Conservation (phyloP, 2,888 invertebrate genomes). For the Drosophila nigricruria region DNA sequence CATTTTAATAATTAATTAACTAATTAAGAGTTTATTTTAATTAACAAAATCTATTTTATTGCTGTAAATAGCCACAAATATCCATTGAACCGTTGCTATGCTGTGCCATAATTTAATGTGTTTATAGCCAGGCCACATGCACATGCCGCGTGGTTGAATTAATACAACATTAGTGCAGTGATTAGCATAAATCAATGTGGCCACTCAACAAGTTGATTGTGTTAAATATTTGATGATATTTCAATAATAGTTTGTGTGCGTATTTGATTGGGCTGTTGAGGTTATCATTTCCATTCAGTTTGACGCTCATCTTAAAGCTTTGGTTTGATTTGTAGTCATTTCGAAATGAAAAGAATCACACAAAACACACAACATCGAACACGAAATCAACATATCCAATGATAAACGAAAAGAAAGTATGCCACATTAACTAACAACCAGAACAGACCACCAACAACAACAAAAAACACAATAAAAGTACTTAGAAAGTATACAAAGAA, state of each 20-base stretch:
- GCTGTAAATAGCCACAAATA: neutral
- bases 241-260: constrained; percentile 51
- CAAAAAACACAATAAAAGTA: constrained; percentile 36
- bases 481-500: constrained; percentile 51
- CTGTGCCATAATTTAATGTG: constrained; percentile 32
- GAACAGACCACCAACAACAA: constrained; percentile 67
- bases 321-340: constrained; percentile 66
- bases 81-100: constrained; percentile 6
- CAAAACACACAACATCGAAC: constrained; percentile 34
- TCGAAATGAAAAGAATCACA: constrained; percentile 32
- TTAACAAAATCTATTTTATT: neutral
- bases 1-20: neutral
- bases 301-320: constrained; percentile 43
- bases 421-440: constrained; percentile 79
- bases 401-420: constrained; percentile 78
- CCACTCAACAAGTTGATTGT: constrained; percentile 59
- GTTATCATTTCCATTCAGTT: constrained; percentile 36
- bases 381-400: constrained; percentile 52
- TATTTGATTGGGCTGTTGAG: constrained; percentile 31
- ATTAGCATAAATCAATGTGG: constrained; percentile 65
- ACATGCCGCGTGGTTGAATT: constrained; percentile 43
- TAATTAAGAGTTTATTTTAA: too few species aligned
- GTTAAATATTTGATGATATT: constrained; percentile 1
- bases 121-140: constrained; percentile 38
- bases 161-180: constrained; percentile 37